Conservation (phyloP, 2,888 invertebrate species). For the Leptopilina myrica region DNA sequence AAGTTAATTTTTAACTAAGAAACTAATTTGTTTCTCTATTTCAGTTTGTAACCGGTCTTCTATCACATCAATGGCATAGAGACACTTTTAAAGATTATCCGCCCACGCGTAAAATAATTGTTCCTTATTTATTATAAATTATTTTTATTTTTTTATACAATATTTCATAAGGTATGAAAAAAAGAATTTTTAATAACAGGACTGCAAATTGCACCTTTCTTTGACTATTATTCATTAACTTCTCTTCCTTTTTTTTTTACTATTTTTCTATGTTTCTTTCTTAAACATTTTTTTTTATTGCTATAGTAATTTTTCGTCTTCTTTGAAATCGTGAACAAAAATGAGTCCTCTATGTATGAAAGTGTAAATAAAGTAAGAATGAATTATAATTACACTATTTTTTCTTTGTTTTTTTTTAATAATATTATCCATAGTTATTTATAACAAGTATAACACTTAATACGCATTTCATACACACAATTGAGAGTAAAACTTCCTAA, state of each 20-base stretch:
- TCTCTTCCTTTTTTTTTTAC: not conserved
- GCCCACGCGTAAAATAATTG: conserved; percentile 83
- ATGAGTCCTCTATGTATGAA: not conserved
- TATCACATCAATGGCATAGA: conserved; percentile 90
- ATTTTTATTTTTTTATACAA: conserved; percentile 28
- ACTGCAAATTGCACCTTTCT: conserved; percentile 12
- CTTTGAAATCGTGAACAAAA: not conserved
- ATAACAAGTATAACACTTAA: conserved; percentile 26
- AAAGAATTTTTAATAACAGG: not conserved
- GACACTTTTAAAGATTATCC: conserved; percentile 89
- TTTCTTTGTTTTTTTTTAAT: not conserved
- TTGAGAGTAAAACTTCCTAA: not conserved
- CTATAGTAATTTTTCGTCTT: not conserved
- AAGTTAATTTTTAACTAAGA: not conserved
- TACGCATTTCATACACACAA: conserved; percentile 30
- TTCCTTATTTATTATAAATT: conserved; percentile 82
- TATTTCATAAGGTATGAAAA: not conserved
- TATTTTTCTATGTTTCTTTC: not conserved
- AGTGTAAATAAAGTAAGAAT: not conserved
- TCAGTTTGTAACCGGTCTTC: conserved; percentile 77
- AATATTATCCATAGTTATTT: conserved; percentile 30
- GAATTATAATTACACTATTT: not conserved
- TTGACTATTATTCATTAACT: not conserved
- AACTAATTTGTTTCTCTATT: conserved; percentile 51
- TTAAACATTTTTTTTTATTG: not conserved